A percentile compares a stretch with the other conserved stretches of the same genome.
These are phyloP conservation scores for Drosophila chauvacae DNA, from an alignment of 1,140 invertebrate genomes.

Conservation along the genomic window DNA sequence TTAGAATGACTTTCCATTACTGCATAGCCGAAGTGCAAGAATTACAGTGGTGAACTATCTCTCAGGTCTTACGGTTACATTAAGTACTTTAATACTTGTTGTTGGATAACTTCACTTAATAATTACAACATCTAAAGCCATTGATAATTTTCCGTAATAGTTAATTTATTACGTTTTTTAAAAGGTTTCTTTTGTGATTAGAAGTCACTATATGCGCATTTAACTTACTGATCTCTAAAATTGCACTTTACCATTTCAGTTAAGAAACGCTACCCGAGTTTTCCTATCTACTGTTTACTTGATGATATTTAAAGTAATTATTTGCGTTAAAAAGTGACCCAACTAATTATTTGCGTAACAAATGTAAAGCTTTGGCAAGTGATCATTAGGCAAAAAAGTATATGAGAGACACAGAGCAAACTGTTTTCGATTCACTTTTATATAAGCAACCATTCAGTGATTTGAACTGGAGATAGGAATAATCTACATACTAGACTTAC, in stretches of 20 bases:
- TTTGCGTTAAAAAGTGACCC: constrained; percentile 6
- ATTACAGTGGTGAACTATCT: neutral
- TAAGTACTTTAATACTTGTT: neutral
- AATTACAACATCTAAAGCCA: neutral
- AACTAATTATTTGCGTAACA: constrained; percentile 27
- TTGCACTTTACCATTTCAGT: neutral
- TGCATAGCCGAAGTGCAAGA: neutral
- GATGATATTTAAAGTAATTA: constrained; percentile 25
- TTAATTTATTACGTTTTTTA: neutral
- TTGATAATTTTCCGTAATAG: neutral
- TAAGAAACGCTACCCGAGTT: neutral
- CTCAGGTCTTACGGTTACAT: neutral
- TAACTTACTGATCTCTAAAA: neutral
- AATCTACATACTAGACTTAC: constrained; percentile 29
- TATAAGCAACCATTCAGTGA: constrained; percentile 14
- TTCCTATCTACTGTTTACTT: constrained; percentile 5
- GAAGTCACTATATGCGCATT: neutral
- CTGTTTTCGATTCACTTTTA: constrained; percentile 16
- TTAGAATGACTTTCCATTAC: neutral
- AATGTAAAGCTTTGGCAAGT: neutral
- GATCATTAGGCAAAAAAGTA: neutral
- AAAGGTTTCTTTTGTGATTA: neutral
- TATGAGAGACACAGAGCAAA: constrained; percentile 8
- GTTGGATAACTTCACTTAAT: neutral
- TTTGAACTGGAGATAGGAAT: constrained; percentile 27